phyloP scores from a whole-genome alignment of 2,113 vertebrate genomes.

The Eurypyga helias region DNA sequence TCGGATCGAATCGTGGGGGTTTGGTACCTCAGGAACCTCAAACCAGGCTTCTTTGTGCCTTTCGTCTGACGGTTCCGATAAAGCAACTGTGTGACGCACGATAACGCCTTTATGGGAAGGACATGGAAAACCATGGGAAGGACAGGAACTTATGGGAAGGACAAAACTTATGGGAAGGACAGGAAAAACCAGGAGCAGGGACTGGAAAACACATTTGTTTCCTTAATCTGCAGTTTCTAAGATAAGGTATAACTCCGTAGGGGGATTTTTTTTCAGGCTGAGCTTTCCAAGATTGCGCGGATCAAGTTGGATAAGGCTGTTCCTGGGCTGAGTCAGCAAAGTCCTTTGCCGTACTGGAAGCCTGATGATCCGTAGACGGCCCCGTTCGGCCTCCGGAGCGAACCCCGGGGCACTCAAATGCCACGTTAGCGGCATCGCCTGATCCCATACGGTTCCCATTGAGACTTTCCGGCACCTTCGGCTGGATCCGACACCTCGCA shows the following conservation, averaged over 20 bases:
- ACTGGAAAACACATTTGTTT: conserved; percentile 10
- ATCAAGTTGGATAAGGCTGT: neutral
- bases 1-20: accelerated
- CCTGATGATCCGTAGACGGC: neutral
- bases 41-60: neutral
- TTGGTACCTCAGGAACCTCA: neutral
- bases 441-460: neutral
- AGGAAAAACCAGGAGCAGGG: neutral
- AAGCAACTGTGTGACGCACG: neutral
- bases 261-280: neutral
- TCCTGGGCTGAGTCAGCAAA: neutral
- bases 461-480: neutral
- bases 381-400: neutral
- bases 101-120: neutral
- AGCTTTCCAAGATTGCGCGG: neutral
- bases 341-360: neutral
- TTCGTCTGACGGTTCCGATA: neutral
- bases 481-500: neutral
- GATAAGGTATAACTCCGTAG: neutral
- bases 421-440: neutral
- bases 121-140: neutral
- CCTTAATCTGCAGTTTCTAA: neutral
- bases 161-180: neutral
- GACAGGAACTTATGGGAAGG: too few species aligned
- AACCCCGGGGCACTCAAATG: neutral